Evolutionary conservation across 2,113 vertebrate species (phyloP).

Genomic region (Sclerurus mexicanus): DNA sequence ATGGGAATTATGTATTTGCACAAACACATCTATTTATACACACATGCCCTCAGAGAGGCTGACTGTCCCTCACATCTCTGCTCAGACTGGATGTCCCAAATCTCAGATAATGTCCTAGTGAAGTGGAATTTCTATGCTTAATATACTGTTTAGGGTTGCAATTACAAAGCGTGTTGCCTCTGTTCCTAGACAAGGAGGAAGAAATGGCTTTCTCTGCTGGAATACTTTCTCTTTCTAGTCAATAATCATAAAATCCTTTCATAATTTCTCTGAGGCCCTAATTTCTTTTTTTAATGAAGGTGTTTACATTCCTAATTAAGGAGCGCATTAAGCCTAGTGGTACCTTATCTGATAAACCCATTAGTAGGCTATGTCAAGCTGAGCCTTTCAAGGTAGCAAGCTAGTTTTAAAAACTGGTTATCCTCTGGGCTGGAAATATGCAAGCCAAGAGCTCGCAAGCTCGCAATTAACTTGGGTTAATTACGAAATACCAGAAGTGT

Average conservation of each 20-base stretch:
- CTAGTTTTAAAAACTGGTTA: conserved; percentile 40
- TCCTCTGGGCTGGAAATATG: conserved; percentile 54
- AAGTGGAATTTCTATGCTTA: neutral
- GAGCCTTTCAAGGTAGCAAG: conserved; percentile 24
- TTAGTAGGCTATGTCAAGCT: conserved; percentile 19
- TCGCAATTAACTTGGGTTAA: conserved; percentile 44
- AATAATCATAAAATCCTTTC: conserved; percentile 1
- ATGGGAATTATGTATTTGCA: fast-evolving
- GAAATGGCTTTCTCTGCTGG: neutral
- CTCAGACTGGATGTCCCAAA: neutral
- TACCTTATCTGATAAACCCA: conserved; percentile 56
- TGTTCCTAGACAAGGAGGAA: neutral
- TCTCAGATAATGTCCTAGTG: neutral
- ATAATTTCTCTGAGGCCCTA: conserved; percentile 18
- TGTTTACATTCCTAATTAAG: conserved; percentile 67
- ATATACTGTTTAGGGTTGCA: fast-evolving
- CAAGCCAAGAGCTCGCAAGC: conserved; percentile 9
- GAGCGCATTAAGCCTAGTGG: neutral
- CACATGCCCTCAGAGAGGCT: neutral
- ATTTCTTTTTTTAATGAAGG: conserved; percentile 31
- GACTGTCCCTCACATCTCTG: neutral
- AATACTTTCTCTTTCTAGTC: neutral
- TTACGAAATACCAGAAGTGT: conserved; percentile 57
- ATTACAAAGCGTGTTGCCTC: neutral
- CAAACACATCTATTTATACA: neutral